Conservation (phyloP, 2,113 vertebrate genomes). For the Sphyrna mokarran region DNA sequence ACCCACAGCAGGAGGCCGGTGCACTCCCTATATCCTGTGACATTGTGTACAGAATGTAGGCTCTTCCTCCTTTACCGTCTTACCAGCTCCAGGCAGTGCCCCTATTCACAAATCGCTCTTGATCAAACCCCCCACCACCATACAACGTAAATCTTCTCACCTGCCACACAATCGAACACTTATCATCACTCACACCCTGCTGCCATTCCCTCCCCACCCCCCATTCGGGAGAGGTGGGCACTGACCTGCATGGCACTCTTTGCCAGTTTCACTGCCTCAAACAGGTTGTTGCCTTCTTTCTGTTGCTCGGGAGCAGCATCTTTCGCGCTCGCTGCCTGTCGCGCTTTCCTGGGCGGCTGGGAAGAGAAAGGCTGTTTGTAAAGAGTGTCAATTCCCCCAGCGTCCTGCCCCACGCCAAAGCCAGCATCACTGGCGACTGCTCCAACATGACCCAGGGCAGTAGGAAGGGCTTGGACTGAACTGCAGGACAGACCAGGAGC, state of each 20-base stretch:
- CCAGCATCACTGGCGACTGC: too few species aligned
- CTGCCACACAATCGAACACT: background rate
- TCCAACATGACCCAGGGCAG: constrained; percentile 6
- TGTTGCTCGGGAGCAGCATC: constrained; percentile 38
- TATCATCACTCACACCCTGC: background rate
- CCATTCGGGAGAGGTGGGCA: background rate
- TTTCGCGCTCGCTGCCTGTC: constrained; percentile 42
- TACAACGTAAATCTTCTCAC: constrained; percentile 1
- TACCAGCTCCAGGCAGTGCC: background rate
- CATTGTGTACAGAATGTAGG: too few species aligned
- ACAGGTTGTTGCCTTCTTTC: constrained; percentile 55
- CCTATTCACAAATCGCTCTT: constrained; percentile 7
- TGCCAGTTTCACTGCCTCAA: constrained; percentile 63
- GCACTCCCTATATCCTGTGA: too few species aligned
- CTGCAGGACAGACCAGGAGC: too few species aligned
- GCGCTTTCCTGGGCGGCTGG: constrained; percentile 52
- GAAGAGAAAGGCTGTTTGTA: constrained; percentile 39
- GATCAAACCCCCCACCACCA: constrained; percentile 42
- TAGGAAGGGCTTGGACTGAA: too few species aligned
- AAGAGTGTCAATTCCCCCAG: constrained; percentile 38
- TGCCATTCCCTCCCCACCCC: constrained; percentile 1
- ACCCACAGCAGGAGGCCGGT: too few species aligned
- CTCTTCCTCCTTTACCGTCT: constrained; percentile 33
- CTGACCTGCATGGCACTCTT: constrained; percentile 70
- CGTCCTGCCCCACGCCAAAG: background rate